Base-by-base conservation (phyloP, 1,140 invertebrate species). In the Pomacea maculata region DNA sequence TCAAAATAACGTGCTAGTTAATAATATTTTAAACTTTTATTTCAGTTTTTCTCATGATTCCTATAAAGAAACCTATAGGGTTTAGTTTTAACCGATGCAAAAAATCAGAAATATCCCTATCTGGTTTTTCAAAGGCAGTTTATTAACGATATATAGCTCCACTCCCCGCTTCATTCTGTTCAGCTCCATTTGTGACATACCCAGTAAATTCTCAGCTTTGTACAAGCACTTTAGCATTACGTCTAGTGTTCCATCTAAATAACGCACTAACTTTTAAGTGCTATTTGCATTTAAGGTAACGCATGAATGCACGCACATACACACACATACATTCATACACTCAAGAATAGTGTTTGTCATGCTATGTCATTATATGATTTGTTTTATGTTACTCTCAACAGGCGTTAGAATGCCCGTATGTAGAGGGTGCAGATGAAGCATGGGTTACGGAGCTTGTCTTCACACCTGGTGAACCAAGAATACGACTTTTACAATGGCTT, bases 401-500 rank as follows among this genome's bases (percentile, higher is more conserved):
- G 89, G 81, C 83, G 74, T 84, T 90, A 25, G 84, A 79, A 19
- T 90, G 88, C 80, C 88, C 89, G 1, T 89, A 87, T 74, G 88
- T 86, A 82, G 86, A 88, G 80, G 86, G 83, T 75, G 86, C 88
- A n/a, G 88, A 88, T 29, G 88, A 87, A 65, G 81, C 85, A 7
- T 88, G 86, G 86, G 87, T 89, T 71, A 72, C 82, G 29, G 88
- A 90, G 52, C 78, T 89, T 0, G 84, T 90, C 14, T 87, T 87
- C 71, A 88, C 86, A 73, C 89, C 88, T 34, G 89, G 89, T 54
- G 89, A 90, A 83, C 85, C 85, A 9, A 84, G 89, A 76, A 88
- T 90, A 6, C 83, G 85, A 76, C 52, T 90, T 4, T 83, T 90
- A 29, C 88, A 90, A 68, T 90, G 89, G 89, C 80, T 90, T 3